These are phyloP conservation scores for Orientallactaga bullata DNA, from an alignment of 2,113 vertebrate species.

Conservation along the genomic window DNA sequence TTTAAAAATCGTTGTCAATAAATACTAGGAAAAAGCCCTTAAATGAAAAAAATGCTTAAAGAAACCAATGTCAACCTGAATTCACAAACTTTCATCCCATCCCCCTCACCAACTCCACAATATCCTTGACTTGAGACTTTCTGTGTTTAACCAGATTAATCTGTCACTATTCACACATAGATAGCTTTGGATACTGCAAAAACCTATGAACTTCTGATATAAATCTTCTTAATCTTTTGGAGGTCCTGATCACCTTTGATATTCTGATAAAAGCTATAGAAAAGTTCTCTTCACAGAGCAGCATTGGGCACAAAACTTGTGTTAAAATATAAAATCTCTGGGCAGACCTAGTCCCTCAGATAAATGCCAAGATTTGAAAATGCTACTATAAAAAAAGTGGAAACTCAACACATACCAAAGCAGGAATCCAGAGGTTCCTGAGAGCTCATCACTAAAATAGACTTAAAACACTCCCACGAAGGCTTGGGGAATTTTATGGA, in stretches of 20 bases:
- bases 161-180: background rate
- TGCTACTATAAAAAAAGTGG: background rate
- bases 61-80: background rate
- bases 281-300: background rate
- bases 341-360: background rate
- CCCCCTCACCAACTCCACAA: background rate
- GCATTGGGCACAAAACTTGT: background rate
- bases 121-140: background rate
- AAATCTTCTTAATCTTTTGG: background rate
- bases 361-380: background rate
- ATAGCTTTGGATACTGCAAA: slow-evolving; percentile 3
- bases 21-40: background rate
- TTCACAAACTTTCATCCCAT: background rate
- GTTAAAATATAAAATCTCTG: slow-evolving; percentile 21
- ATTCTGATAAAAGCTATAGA: background rate
- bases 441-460: too few relatives aligned
- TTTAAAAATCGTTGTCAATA: background rate
- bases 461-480: too few relatives aligned
- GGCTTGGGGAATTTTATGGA: too few relatives aligned
- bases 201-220: background rate
- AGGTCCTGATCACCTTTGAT: background rate
- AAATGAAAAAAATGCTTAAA: background rate
- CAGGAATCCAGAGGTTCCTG: too few relatives aligned
- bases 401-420: too few relatives aligned
- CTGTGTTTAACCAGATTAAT: background rate